phyloP scores from a whole-genome alignment of 2,797 vertebrate genomes.

The Pangasius larnaudii region DNA sequence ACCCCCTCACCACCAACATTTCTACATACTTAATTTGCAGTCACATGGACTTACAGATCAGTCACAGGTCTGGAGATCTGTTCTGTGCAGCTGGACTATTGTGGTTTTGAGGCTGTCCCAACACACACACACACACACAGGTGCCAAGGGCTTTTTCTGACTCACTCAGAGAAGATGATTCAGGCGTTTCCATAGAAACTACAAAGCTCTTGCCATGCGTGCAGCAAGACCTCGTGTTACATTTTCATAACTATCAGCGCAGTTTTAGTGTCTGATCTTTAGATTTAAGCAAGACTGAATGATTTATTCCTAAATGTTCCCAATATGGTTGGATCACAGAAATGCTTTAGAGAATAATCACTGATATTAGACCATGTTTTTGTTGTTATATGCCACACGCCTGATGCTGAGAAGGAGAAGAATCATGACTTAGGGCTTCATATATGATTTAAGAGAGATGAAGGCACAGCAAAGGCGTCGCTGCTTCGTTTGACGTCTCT shows the following conservation, averaged over 20 bases:
- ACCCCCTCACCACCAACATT: neutral
- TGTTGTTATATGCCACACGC: neutral
- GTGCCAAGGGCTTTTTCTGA: slow-evolving; percentile 32
- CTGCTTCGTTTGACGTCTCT: neutral
- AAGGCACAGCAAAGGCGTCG: neutral
- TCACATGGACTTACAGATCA: slow-evolving; percentile 11
- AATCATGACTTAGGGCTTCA: neutral
- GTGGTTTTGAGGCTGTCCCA: slow-evolving; percentile 8
- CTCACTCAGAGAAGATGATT: slow-evolving; percentile 34
- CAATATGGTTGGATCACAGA: too few species aligned
- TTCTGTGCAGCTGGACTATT: slow-evolving; percentile 28
- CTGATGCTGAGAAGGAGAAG: neutral
- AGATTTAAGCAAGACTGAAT: neutral
- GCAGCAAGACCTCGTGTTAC: slow-evolving; percentile 9
- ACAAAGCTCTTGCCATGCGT: slow-evolving; percentile 22
- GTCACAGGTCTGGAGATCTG: neutral
- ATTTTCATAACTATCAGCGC: slow-evolving; percentile 3
- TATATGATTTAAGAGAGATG: neutral
- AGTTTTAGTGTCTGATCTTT: neutral
- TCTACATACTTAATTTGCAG: neutral
- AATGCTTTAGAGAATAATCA: neutral
- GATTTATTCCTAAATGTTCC: neutral
- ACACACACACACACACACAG: neutral
- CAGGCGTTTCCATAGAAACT: slow-evolving; percentile 45
- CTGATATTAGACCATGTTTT: neutral